These are phyloP conservation scores for Leuciscus idus DNA, from an alignment of 2,113 vertebrate genomes.

Conservation along the genomic window DNA sequence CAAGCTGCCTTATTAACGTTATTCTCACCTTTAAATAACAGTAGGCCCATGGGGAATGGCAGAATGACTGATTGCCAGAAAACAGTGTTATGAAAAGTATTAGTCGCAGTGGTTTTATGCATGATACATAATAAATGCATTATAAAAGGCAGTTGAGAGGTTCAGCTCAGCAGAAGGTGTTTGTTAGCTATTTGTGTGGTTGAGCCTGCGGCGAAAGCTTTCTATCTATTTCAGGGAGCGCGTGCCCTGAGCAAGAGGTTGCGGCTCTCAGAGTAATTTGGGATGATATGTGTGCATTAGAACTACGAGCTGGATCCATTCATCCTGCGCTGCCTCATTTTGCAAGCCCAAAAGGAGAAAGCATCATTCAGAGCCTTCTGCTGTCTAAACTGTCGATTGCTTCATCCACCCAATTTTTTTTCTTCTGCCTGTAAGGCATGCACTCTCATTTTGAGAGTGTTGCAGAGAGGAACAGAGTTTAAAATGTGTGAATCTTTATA, in stretches of 20 bases:
- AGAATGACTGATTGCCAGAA: constrained; percentile 30
- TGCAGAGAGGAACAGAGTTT: background rate
- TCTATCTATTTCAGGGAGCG: constrained; percentile 51
- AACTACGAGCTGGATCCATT: constrained; percentile 51
- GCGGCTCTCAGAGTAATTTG: constrained; percentile 59
- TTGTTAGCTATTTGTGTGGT: constrained; percentile 34
- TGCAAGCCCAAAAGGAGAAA: constrained; percentile 47
- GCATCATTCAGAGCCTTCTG: constrained; percentile 51
- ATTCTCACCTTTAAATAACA: constrained; percentile 31
- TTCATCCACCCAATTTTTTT: constrained; percentile 41
- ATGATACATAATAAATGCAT: constrained; percentile 47
- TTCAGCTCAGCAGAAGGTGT: background rate
- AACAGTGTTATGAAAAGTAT: constrained; percentile 46
- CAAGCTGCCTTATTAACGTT: constrained; percentile 7
- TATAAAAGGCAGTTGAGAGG: constrained; percentile 32
- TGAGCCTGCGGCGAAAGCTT: constrained; percentile 54
- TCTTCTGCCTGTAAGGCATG: constrained; percentile 18
- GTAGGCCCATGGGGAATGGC: background rate
- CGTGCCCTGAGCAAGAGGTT: constrained; percentile 39
- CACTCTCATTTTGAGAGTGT: background rate
- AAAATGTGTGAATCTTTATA: constrained; percentile 4
- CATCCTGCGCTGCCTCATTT: constrained; percentile 39
- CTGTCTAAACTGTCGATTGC: constrained; percentile 35
- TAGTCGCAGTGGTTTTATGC: constrained; percentile 22
- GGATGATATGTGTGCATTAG: constrained; percentile 58